Conservation (phyloP, 2,113 vertebrate genomes). For the Pedionomus torquatus region DNA sequence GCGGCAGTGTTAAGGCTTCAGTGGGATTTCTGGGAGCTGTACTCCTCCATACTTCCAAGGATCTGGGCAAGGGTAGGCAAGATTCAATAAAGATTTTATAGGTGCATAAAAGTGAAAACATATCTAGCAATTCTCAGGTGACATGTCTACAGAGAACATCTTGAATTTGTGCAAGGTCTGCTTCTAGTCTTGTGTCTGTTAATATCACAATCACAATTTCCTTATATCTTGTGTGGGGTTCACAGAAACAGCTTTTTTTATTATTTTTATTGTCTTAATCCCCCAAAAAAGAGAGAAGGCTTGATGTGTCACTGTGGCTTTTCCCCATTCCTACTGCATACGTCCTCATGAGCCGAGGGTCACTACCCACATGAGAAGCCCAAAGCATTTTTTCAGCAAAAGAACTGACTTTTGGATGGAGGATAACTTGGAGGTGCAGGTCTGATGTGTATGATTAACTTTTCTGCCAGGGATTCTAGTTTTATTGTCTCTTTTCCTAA, state of each 20-base stretch:
- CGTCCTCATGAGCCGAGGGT: not conserved
- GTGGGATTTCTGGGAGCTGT: not conserved
- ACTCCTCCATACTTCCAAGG: not conserved
- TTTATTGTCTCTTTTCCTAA: not conserved
- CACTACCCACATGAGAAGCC: not conserved
- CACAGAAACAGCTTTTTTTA: not conserved
- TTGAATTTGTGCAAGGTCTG: not conserved
- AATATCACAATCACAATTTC: not conserved
- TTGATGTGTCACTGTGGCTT: not conserved
- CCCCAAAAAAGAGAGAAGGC: not conserved
- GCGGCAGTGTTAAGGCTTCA: not conserved
- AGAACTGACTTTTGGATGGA: not conserved
- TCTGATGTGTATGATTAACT: not conserved
- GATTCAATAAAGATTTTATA: not conserved
- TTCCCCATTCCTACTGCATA: not conserved
- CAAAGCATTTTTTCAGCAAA: not conserved
- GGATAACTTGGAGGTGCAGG: not conserved
- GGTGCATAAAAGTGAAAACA: not conserved
- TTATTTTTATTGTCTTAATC: not conserved
- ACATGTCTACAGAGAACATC: not conserved
- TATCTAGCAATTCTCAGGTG: not conserved
- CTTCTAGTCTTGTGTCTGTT: not conserved
- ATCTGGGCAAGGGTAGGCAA: not conserved
- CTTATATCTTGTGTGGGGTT: not conserved
- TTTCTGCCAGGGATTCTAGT: not conserved